Conservation (phyloP, 2,113 vertebrate genomes). For the Cromileptes altivelis region DNA sequence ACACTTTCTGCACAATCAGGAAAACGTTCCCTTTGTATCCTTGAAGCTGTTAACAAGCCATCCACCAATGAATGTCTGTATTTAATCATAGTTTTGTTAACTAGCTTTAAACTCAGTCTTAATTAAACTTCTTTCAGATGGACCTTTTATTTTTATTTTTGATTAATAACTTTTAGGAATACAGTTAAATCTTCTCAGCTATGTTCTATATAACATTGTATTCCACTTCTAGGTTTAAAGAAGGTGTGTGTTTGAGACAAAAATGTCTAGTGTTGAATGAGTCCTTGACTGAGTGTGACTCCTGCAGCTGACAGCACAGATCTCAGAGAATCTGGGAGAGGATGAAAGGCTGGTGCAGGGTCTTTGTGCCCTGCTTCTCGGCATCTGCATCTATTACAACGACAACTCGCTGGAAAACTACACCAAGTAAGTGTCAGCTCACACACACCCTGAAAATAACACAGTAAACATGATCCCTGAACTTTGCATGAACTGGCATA, state of each 20-base stretch:
- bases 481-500: not conserved
- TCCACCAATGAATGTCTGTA: not conserved
- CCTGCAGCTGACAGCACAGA: constrained; percentile 96
- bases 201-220: not conserved
- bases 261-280: not conserved
- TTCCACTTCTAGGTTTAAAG: not conserved
- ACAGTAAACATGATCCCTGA: not conserved
- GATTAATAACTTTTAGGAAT: not conserved
- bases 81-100: not conserved
- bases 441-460: not conserved
- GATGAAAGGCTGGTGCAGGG: constrained; percentile 98
- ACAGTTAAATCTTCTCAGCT: not conserved
- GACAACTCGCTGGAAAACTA: constrained; percentile 98
- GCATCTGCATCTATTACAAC: constrained; percentile 98
- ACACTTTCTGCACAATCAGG: constrained; percentile 97
- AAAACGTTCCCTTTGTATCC: constrained; percentile 99
- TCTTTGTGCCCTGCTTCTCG: constrained; percentile 93
- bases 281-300: constrained; percentile 84
- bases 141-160: not conserved
- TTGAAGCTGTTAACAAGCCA: constrained; percentile 61
- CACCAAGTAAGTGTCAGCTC: constrained; percentile 87
- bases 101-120: not conserved
- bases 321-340: constrained; percentile 97
- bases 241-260: not conserved
- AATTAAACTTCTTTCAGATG: too few species aligned